Evolutionary conservation across 2,888 invertebrate species (phyloP).

Genomic region (Spodoptera exigua): DNA sequence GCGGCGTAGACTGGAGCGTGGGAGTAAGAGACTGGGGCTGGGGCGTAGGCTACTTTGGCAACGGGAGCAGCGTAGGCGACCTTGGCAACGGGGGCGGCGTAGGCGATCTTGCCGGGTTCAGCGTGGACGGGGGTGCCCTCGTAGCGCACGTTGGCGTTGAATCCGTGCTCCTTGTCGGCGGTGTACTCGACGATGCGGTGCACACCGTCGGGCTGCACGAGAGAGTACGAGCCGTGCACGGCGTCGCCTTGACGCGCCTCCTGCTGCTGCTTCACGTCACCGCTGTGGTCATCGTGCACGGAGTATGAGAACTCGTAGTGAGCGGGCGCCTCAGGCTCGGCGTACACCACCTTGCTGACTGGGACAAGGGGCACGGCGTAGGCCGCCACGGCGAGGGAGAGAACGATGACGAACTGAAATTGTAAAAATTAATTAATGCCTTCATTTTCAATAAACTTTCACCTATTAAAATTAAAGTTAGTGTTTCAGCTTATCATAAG

Average conservation of each 20-base stretch:
- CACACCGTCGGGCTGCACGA: conserved; percentile 83
- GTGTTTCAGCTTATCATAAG: too few relatives aligned
- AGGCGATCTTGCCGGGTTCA: conserved; percentile 53
- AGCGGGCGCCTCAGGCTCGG: conserved; percentile 76
- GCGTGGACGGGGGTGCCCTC: conserved; percentile 74
- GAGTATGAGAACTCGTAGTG: conserved; percentile 83
- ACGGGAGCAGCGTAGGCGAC: conserved; percentile 56
- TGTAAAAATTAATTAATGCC: not conserved
- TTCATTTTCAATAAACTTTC: too few relatives aligned
- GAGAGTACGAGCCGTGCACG: conserved; percentile 83
- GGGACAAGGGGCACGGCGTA: conserved; percentile 66
- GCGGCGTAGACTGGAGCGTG: conserved; percentile 70
- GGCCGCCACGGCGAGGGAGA: conserved; percentile 71
- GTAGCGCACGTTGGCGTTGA: conserved; percentile 82
- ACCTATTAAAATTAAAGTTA: too few relatives aligned
- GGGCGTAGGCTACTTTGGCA: conserved; percentile 63
- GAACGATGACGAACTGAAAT: conserved; percentile 71
- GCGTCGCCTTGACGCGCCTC: conserved; percentile 80
- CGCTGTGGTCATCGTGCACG: conserved; percentile 80
- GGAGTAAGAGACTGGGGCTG: conserved; percentile 73
- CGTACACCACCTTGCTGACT: conserved; percentile 72
- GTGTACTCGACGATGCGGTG: conserved; percentile 83
- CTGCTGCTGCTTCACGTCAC: conserved; percentile 84
- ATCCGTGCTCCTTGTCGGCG: conserved; percentile 80
- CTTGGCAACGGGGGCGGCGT: conserved; percentile 42